Evolutionary conservation across 2,888 invertebrate species (phyloP).

Genomic region (Aromia moschata): DNA sequence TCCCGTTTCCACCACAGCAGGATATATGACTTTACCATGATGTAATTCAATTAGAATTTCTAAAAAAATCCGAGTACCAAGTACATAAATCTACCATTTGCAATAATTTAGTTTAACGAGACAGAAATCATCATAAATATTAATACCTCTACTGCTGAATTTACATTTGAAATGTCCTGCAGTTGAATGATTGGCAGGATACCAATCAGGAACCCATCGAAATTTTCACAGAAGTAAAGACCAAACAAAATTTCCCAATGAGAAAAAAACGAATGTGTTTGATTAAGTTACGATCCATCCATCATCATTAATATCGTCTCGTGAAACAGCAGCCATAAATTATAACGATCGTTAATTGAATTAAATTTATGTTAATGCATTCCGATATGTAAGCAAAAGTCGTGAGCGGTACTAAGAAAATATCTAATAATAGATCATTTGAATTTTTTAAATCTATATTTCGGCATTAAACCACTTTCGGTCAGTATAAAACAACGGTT

Average conservation of each 20-base stretch:
- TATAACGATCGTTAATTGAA: background rate
- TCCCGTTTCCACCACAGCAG: background rate
- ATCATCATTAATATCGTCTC: background rate
- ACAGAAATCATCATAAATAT: conserved; percentile 9
- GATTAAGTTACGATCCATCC: background rate
- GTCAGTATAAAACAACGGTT: too few relatives aligned
- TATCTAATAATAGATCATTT: background rate
- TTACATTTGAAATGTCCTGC: conserved; percentile 3
- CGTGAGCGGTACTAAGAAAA: background rate
- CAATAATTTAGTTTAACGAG: conserved; percentile 15
- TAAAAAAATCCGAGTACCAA: conserved; percentile 10
- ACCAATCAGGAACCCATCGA: conserved; percentile 4
- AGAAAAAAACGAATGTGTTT: background rate
- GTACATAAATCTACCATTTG: background rate
- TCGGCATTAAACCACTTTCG: too few relatives aligned
- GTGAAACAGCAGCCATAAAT: background rate
- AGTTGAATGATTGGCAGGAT: conserved; percentile 5
- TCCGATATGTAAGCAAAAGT: background rate
- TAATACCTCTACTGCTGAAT: background rate
- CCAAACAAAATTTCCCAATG: background rate
- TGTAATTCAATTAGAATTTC: conserved; percentile 15
- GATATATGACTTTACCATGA: conserved; percentile 1
- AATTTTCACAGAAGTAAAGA: conserved; percentile 6
- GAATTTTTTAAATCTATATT: too few relatives aligned
- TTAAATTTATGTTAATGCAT: conserved; percentile 8